phyloP scores from a whole-genome alignment of 2,113 vertebrate genomes.

The Erythrolamprus reginae region DNA sequence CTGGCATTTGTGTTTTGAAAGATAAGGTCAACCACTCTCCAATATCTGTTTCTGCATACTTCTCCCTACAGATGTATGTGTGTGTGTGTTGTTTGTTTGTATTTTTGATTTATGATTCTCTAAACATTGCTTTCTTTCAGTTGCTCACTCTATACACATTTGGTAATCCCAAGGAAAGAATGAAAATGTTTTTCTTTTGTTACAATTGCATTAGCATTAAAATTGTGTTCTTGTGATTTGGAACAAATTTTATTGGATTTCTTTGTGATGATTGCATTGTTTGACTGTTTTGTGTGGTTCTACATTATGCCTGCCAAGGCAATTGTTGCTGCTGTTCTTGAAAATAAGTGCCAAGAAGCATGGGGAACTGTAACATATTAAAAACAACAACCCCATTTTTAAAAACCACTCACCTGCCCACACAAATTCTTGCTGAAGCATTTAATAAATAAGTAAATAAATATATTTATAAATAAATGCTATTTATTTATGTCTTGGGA shows the following conservation, averaged over 20 bases:
- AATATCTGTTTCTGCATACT: not conserved
- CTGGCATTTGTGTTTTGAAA: not conserved
- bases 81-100: not conserved
- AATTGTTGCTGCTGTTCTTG: not conserved
- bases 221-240: not conserved
- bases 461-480: not conserved
- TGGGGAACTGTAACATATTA: not conserved
- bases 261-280: not conserved
- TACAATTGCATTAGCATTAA: not conserved
- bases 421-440: not conserved
- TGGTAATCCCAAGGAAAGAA: not conserved
- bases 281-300: not conserved
- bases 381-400: not conserved
- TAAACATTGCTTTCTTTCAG: not conserved
- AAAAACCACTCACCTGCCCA: not conserved
- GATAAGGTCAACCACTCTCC: not conserved
- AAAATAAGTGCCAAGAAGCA: not conserved
- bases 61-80: not conserved
- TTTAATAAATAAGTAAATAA: not conserved
- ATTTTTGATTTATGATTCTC: not conserved
- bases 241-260: not conserved
- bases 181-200: not conserved
- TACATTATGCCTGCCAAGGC: not conserved
- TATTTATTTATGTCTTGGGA: not conserved
- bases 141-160: not conserved